Base-by-base conservation (phyloP, 2,888 invertebrate species). In the Orthosia gracilis region DNA sequence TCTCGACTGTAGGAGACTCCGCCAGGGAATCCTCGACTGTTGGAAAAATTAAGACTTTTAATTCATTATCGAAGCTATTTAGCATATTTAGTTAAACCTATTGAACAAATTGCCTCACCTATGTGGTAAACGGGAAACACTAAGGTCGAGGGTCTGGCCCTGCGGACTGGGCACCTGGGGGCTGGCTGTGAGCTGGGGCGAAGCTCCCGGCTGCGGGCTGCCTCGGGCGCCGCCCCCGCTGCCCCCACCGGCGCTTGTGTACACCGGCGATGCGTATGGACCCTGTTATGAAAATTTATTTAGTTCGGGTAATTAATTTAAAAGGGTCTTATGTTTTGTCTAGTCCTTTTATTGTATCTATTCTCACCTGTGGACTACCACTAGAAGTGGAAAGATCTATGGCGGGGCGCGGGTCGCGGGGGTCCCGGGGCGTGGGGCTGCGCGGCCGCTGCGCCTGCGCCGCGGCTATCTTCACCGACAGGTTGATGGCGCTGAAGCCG, bases 121-220 rank as follows among this genome's bases (percentile, higher is more conserved):
- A 97, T 98, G 98, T 93, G 98, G 97, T 94, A 98, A 97, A 94
- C 98, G 97, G 95, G 98, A 98, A 89, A 98, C 98, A 95, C 98
- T 98, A 94, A 98, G 97, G 97, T 98, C 98, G 94, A 98, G 97
- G 89, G 98, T 98, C 94, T 98, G 98, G 89, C 98, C 98, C 96
- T 98, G 98, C 82, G 98, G 98, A 97, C 98, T 98, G 91, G 98
- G 98, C 95, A 98, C 98, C 97, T 98, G 98, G 85, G 98, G 98
- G 96, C 98, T 98, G 91, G 98, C 98, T 86, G 98, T 97, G 88
- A 98, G 97, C 91, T 96, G 96, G 84, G 98, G 98, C 95, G 98
- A 98, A 84, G 98, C 98, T 87, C 98, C 98, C 77, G 98, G 98
- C 94, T 98, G 98, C 85, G 98, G 98, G 94, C 98, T 98, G 88